These are phyloP conservation scores for Archaeoteleia sp. DNA, from an alignment of 2,888 invertebrate genomes.

Conservation along the genomic window DNA sequence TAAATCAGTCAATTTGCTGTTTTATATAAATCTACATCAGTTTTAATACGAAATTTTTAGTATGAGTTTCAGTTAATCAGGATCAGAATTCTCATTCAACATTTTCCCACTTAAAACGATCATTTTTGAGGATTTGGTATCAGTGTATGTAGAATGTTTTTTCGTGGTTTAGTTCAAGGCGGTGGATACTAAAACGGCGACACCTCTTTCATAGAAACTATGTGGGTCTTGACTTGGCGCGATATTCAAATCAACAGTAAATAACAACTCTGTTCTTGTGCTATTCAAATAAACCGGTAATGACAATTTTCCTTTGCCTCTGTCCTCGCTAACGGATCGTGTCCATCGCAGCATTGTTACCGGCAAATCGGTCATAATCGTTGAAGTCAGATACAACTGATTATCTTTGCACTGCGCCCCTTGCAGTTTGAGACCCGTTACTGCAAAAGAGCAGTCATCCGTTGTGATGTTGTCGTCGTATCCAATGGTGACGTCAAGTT, in stretches of 20 bases:
- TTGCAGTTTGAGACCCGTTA: constrained; percentile 93
- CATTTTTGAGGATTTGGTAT: constrained; percentile 8
- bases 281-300: constrained; percentile 98
- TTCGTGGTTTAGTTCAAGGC: constrained; percentile 82
- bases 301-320: constrained; percentile 82
- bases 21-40: neutral
- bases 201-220: constrained; percentile 98
- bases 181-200: constrained; percentile 95
- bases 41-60: no score
- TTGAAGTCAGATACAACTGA: constrained; percentile 91
- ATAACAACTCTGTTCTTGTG: constrained; percentile 94
- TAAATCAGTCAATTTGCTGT: no score
- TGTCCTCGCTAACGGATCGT: constrained; percentile 78
- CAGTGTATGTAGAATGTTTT: no score
- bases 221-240: constrained; percentile 93
- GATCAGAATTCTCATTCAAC: constrained; percentile 3
- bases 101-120: neutral
- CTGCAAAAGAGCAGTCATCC: constrained; percentile 81
- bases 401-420: constrained; percentile 96
- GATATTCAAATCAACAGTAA: constrained; percentile 95
- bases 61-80: no score
- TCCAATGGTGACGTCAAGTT: constrained; percentile 85
- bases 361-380: constrained; percentile 95
- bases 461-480: constrained; percentile 78
- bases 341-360: constrained; percentile 93